Evolutionary conservation across 2,797 vertebrate genomes (phyloP).

Genomic region (Paratrypauchen microcephalus): DNA sequence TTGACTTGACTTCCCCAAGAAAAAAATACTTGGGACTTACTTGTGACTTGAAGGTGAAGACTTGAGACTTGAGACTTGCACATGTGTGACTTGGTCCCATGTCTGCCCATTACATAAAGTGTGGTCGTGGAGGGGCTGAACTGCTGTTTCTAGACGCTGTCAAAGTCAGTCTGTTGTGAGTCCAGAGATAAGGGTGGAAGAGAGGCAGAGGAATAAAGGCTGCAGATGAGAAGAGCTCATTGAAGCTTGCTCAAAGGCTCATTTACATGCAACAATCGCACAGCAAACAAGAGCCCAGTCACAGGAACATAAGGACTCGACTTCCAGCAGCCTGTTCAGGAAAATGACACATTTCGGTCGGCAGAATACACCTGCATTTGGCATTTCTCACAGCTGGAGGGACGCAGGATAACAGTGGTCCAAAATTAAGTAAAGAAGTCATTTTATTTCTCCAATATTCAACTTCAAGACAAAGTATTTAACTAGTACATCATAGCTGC

Average conservation of each 20-base stretch:
- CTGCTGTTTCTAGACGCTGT: neutral
- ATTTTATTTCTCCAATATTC: neutral
- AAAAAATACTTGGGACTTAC: no score
- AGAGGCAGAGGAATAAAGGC: slow-evolving; percentile 4
- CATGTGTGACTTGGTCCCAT: no score
- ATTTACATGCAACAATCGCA: slow-evolving; percentile 8
- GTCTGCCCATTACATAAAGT: no score
- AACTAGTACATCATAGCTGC: neutral
- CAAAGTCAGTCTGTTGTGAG: neutral
- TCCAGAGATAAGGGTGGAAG: neutral
- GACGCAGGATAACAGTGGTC: neutral
- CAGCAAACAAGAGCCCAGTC: neutral
- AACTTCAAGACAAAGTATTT: neutral
- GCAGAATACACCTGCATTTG: neutral
- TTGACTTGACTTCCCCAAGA: no score
- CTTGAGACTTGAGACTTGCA: no score
- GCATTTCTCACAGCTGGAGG: neutral
- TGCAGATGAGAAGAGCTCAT: slow-evolving; percentile 5
- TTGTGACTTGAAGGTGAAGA: no score
- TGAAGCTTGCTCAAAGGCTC: slow-evolving; percentile 2
- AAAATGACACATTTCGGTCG: neutral
- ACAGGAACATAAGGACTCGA: slow-evolving; percentile 3
- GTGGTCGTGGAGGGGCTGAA: neutral
- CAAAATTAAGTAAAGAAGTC: neutral
- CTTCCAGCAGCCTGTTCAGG: neutral